These are phyloP conservation scores for Eupithecia subfuscata DNA, from an alignment of 2,888 invertebrate species.

Conservation along the genomic window DNA sequence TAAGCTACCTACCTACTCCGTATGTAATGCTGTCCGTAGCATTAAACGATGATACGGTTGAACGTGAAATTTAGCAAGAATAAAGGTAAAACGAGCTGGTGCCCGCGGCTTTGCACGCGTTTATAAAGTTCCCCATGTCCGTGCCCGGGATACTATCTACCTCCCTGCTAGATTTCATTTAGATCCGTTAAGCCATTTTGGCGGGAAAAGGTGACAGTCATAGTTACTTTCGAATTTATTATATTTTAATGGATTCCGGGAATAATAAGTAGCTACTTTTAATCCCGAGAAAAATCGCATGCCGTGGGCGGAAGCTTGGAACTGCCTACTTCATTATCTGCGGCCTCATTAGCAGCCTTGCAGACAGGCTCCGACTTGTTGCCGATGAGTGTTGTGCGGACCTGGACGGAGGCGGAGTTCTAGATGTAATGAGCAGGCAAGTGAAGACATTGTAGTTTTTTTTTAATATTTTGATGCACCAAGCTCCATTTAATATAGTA, in stretches of 20 bases:
- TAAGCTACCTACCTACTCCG: neutral
- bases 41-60: neutral
- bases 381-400: constrained; percentile 38
- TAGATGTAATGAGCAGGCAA: neutral
- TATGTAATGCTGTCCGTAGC: neutral
- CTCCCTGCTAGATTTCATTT: too few relatives aligned
- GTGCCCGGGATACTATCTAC: too few relatives aligned
- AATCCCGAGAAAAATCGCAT: neutral
- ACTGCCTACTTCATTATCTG: neutral
- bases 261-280: neutral
- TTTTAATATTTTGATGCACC: too few relatives aligned
- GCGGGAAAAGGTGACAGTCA: too few relatives aligned
- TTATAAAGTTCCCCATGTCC: too few relatives aligned
- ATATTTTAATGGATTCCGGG: too few relatives aligned
- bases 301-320: neutral
- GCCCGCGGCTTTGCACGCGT: too few relatives aligned
- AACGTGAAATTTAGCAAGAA: neutral
- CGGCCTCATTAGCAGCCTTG: constrained; percentile 29
- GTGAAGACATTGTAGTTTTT: too few relatives aligned
- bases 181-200: too few relatives aligned
- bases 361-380: constrained; percentile 38
- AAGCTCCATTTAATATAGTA: too few relatives aligned
- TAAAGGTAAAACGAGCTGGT: neutral
- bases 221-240: too few relatives aligned
- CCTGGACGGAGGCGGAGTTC: constrained; percentile 14